Evolutionary conservation across 2,888 invertebrate genomes (phyloP).

Genomic region (Urechis unicinctus): DNA sequence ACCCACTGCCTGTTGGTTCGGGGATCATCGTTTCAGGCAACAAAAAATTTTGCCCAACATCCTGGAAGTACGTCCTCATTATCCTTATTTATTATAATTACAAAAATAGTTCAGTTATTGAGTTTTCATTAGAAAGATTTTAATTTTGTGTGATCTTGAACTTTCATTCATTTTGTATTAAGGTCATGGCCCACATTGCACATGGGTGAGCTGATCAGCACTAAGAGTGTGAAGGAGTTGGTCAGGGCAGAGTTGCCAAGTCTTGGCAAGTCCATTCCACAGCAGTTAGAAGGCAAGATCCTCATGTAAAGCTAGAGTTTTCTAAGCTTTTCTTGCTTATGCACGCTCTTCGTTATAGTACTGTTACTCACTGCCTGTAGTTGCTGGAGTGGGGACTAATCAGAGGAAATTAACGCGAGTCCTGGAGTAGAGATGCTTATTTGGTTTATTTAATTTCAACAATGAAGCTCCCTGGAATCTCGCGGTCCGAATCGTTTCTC

Average conservation of each 20-base stretch:
- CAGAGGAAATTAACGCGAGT: no score
- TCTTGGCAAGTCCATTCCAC: slow-evolving; percentile 21
- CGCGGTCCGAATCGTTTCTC: slow-evolving; percentile 42
- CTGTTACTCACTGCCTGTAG: no score
- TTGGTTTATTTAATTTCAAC: no score
- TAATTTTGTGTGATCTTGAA: no score
- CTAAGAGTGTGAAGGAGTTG: slow-evolving; percentile 42
- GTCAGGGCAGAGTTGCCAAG: slow-evolving; percentile 36
- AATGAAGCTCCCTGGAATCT: slow-evolving; percentile 37
- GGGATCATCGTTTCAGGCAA: slow-evolving; percentile 44
- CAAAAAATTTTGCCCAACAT: slow-evolving; percentile 39
- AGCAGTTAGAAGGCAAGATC: slow-evolving; percentile 35
- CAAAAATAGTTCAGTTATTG: no score
- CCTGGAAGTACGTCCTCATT: slow-evolving; percentile 37
- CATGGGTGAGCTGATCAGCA: slow-evolving; percentile 38
- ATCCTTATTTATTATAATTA: background rate
- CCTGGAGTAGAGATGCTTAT: no score
- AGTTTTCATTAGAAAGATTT: no score
- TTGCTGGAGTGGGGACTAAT: no score
- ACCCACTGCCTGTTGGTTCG: slow-evolving; percentile 47
- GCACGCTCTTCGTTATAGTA: no score
- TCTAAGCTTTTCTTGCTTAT: no score
- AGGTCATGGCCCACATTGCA: slow-evolving; percentile 44
- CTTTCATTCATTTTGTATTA: slow-evolving; percentile 1
- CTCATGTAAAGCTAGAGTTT: no score